A percentile compares a stretch with the other conserved stretches of the same genome.
Conservation (phyloP, 1,140 invertebrate species). For the Samia ricini region DNA sequence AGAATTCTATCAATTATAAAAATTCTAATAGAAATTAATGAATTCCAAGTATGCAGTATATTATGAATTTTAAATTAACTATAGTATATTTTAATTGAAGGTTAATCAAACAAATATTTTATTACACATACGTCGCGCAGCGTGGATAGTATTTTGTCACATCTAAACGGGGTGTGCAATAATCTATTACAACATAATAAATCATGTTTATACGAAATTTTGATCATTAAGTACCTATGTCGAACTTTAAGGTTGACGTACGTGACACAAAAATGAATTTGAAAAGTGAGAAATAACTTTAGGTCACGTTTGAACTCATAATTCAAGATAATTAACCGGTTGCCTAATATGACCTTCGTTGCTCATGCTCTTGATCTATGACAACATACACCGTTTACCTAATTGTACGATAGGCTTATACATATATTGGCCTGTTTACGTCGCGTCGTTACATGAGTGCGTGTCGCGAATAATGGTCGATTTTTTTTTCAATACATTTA, state of each 20-base stretch:
- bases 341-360: background rate
- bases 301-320: background rate
- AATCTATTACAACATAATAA: too few species aligned
- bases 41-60: too few species aligned
- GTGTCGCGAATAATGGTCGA: background rate
- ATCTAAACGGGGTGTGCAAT: too few species aligned
- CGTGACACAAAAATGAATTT: background rate
- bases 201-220: background rate
- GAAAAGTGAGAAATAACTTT: background rate
- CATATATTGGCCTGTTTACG: background rate
- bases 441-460: background rate
- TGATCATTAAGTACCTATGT: background rate
- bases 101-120: too few species aligned
- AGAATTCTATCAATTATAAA: too few species aligned
- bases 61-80: too few species aligned
- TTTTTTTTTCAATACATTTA: background rate
- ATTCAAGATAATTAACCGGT: background rate
- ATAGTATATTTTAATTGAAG: too few species aligned
- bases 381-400: constrained; percentile 1
- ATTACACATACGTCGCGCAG: too few species aligned
- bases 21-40: too few species aligned
- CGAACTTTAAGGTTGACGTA: background rate
- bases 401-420: background rate
- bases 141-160: too few species aligned
- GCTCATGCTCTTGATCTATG: background rate